These are phyloP conservation scores for Babylonia areolata DNA, from an alignment of 1,140 invertebrate genomes.

Conservation along the genomic window DNA sequence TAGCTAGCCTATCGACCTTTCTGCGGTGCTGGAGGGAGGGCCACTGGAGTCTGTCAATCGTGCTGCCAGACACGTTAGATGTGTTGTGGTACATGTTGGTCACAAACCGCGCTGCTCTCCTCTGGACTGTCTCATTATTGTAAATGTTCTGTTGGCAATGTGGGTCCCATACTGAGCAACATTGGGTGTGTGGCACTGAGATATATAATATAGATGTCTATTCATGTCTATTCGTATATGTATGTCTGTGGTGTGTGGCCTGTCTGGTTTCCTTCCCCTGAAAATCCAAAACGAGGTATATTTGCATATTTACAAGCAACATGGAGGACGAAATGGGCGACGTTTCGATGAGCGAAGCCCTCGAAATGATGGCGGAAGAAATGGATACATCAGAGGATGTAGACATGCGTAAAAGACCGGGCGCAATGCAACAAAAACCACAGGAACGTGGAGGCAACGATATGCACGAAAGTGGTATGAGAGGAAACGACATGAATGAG, in stretches of 20 bases:
- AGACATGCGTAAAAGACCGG: conserved; percentile 16
- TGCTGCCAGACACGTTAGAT: too few species aligned
- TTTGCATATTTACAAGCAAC: neutral
- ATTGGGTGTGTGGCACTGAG: too few species aligned
- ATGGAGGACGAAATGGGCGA: conserved; percentile 33
- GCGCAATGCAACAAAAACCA: conserved; percentile 2
- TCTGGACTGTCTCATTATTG: too few species aligned
- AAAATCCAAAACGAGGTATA: neutral
- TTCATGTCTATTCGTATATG: neutral
- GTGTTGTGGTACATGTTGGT: too few species aligned
- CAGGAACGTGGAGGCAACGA: conserved; percentile 23
- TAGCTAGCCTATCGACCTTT: too few species aligned
- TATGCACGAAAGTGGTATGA: conserved; percentile 18
- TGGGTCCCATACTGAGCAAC: too few species aligned
- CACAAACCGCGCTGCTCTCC: too few species aligned
- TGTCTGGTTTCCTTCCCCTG: neutral
- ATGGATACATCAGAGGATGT: conserved; percentile 25
- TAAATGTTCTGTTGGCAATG: too few species aligned
- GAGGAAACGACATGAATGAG: conserved; percentile 7
- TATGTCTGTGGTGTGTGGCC: neutral
- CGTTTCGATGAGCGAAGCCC: conserved; percentile 12
- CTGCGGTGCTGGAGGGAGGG: too few species aligned
- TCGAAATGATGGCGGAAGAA: neutral
- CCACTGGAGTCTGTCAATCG: too few species aligned
- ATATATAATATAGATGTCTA: too few species aligned